phyloP scores from a whole-genome alignment of 1,140 invertebrate genomes.

The Ladona fulva region DNA sequence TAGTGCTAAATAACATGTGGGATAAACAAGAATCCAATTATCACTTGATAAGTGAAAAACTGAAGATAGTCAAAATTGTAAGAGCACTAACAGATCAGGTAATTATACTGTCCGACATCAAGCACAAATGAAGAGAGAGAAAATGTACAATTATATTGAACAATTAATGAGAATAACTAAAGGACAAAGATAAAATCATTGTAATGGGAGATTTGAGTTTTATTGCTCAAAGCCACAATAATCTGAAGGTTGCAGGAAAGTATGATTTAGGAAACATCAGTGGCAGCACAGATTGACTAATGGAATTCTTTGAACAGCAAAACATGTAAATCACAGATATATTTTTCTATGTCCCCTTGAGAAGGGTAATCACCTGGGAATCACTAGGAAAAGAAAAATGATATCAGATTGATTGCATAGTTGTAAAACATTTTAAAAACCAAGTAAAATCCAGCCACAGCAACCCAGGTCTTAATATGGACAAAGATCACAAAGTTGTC shows the following conservation, averaged over 20 bases:
- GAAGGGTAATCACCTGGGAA: not conserved
- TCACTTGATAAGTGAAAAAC: too few relatives aligned
- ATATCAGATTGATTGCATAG: conserved; percentile 18
- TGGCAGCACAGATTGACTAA: not conserved
- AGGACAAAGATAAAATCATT: conserved; percentile 16
- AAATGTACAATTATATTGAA: conserved; percentile 13
- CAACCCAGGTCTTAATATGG: not conserved
- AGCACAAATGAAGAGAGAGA: conserved; percentile 12
- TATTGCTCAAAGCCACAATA: not conserved
- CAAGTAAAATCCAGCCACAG: conserved; percentile 19
- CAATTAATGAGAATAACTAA: conserved; percentile 6
- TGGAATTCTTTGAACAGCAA: not conserved
- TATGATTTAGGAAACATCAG: not conserved
- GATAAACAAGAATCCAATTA: not conserved
- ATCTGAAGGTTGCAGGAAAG: not conserved
- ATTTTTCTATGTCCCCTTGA: too few relatives aligned
- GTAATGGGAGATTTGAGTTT: conserved; percentile 19
- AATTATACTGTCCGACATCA: conserved; percentile 17
- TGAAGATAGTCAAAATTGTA: not conserved
- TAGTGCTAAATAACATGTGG: not conserved
- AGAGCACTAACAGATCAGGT: not conserved
- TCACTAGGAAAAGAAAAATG: not conserved
- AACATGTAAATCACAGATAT: not conserved
- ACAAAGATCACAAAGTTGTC: too few relatives aligned
- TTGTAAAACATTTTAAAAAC: conserved; percentile 19